Conservation (phyloP, 2,888 invertebrate species). For the Acheta domesticus region DNA sequence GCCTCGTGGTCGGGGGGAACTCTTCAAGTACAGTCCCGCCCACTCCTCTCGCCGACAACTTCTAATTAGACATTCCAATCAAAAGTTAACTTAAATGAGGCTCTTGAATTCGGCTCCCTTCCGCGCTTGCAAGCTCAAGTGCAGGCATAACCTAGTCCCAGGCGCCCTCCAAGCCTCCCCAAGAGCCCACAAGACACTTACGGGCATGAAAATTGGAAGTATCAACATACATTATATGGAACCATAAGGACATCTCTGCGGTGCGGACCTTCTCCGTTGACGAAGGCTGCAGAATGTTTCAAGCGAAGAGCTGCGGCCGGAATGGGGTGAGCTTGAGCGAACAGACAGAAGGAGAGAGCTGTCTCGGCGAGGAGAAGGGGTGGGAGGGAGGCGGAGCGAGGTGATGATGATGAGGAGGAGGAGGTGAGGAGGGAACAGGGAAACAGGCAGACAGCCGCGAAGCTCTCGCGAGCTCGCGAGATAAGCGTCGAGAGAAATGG, state of each 20-base stretch:
- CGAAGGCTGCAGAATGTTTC: neutral
- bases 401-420: neutral
- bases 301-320: neutral
- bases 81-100: constrained; percentile 29
- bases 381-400: neutral
- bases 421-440: neutral
- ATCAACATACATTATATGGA: constrained; percentile 29
- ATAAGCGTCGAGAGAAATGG: constrained; percentile 18
- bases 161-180: neutral
- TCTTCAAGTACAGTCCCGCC: neutral
- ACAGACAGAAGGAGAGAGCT: neutral
- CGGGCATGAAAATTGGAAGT: constrained; percentile 29
- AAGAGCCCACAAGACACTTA: constrained; percentile 5
- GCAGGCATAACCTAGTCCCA: neutral
- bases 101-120: constrained; percentile 26
- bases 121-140: neutral
- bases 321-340: neutral
- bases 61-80: constrained; percentile 33
- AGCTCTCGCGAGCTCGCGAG: neutral
- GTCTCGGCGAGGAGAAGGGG: neutral
- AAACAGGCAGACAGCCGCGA: neutral
- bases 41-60: constrained; percentile 4
- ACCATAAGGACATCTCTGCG: constrained; percentile 26
- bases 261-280: neutral
- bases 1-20: neutral